Percentiles rank a stretch among this genome's conserved stretches.
These are phyloP conservation scores for Unio delphinus DNA, from an alignment of 2,888 invertebrate genomes.

Conservation along the genomic window DNA sequence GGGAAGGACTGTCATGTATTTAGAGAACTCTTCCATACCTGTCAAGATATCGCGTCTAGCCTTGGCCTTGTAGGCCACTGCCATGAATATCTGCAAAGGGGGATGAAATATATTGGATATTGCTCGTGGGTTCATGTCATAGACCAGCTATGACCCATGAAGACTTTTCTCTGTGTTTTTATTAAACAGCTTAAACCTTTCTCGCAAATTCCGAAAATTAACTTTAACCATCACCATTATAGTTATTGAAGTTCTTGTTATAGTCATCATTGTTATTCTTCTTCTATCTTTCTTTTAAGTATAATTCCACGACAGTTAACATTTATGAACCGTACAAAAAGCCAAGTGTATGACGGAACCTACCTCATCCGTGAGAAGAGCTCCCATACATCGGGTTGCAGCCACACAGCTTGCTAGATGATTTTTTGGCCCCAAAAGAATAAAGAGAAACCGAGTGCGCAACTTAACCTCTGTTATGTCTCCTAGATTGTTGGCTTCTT, in stretches of 20 bases:
- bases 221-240: no score
- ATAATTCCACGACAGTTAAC: no score
- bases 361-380: constrained; percentile 93
- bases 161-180: background rate
- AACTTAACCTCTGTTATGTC: constrained; percentile 94
- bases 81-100: constrained; percentile 57
- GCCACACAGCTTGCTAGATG: constrained; percentile 81
- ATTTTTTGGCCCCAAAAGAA: constrained; percentile 85
- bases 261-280: no score
- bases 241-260: no score
- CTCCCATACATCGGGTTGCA: constrained; percentile 93
- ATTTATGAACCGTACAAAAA: no score
- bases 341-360: background rate
- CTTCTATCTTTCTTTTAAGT: no score
- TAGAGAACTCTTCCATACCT: constrained; percentile 95
- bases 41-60: constrained; percentile 87
- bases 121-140: background rate
- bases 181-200: background rate
- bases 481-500: constrained; percentile 88
- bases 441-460: constrained; percentile 88
- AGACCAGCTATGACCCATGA: background rate
- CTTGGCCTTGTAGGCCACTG: constrained; percentile 58
- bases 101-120: background rate
- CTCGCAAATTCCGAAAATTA: no score
- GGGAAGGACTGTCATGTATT: constrained; percentile 83